Evolutionary conservation across 1,140 invertebrate species (phyloP).

Genomic region (Gonioctena quinquepunctata): DNA sequence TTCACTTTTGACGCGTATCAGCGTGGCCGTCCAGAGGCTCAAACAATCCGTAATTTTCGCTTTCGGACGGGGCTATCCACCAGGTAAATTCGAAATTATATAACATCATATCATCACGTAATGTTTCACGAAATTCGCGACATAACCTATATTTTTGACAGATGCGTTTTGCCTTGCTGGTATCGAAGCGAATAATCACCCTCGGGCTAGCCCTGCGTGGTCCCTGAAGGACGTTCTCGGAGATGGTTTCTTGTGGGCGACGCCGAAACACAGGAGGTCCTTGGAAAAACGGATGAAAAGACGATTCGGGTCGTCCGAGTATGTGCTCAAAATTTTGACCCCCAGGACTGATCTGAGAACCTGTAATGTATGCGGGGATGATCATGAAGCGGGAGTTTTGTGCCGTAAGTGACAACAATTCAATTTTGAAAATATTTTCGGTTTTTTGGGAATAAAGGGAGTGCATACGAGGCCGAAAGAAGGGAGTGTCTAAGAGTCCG

Average conservation of each 20-base stretch:
- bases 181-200: conserved; percentile 41
- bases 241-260: conserved; percentile 80
- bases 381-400: conserved; percentile 73
- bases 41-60: conserved; percentile 49
- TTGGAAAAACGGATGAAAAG: conserved; percentile 73
- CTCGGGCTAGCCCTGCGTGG: neutral
- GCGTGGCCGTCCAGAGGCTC: conserved; percentile 45
- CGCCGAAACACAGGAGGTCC: conserved; percentile 76
- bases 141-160: conserved; percentile 50
- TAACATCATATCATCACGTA: conserved; percentile 36
- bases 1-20: conserved; percentile 48
- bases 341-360: conserved; percentile 75
- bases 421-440: no score
- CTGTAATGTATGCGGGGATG: conserved; percentile 80
- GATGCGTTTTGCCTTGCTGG: conserved; percentile 46
- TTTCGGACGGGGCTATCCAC: conserved; percentile 55
- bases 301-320: conserved; percentile 70
- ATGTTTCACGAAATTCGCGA: conserved; percentile 10
- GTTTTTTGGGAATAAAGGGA: no score
- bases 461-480: no score
- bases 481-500: no score
- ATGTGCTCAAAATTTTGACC: conserved; percentile 67
- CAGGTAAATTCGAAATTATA: conserved; percentile 54
- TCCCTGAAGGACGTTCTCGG: conserved; percentile 65
- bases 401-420: conserved; percentile 85